These are phyloP conservation scores for Athrips mouffetella DNA, from an alignment of 2,888 invertebrate species.

Conservation along the genomic window DNA sequence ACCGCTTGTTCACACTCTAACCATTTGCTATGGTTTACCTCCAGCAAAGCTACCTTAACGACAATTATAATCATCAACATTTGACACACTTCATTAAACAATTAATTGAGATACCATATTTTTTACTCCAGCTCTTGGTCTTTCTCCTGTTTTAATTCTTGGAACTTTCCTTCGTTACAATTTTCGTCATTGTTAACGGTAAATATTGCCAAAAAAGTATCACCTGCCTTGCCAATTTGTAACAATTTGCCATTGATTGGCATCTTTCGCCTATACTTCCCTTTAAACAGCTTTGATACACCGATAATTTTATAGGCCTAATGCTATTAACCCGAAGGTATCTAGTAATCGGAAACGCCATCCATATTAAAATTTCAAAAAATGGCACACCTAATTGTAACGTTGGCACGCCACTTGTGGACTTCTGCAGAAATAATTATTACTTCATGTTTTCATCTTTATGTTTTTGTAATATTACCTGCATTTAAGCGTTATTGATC, in stretches of 20 bases:
- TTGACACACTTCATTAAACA: conserved; percentile 52
- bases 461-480: not conserved
- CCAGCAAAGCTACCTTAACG: conserved; percentile 53
- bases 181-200: not conserved
- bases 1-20: conserved; percentile 31
- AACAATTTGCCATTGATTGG: conserved; percentile 1
- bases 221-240: conserved; percentile 7
- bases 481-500: conserved; percentile 15
- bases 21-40: conserved; percentile 63
- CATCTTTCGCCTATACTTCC: not conserved
- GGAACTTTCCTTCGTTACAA: not conserved
- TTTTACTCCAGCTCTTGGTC: conserved; percentile 21
- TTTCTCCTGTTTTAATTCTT: conserved; percentile 9
- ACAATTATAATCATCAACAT: conserved; percentile 62
- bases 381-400: not conserved
- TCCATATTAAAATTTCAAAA: conserved; percentile 5
- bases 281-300: not conserved
- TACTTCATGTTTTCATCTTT: not conserved
- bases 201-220: not conserved
- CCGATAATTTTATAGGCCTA: conserved; percentile 8
- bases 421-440: conserved; percentile 2
- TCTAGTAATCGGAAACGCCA: conserved; percentile 12
- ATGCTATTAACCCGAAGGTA: not conserved
- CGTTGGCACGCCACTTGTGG: not conserved
- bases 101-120: conserved; percentile 36